A percentile compares a stretch with the other conserved stretches of the same genome.
phyloP scores from a whole-genome alignment of 2,797 vertebrate genomes.

The Tapirus indicus region DNA sequence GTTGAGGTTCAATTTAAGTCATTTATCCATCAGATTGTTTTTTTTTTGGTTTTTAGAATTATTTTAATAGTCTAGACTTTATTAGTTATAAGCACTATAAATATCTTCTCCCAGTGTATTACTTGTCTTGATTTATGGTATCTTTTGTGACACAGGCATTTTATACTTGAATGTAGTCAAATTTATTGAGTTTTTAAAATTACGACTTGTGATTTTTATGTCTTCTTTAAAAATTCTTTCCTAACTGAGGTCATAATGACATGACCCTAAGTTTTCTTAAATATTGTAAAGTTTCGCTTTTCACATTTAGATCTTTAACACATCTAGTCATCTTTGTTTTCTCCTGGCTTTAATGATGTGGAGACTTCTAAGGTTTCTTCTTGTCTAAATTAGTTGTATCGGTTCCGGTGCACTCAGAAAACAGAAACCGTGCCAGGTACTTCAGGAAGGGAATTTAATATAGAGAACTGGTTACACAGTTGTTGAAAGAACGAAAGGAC shows the following conservation, averaged over 20 bases:
- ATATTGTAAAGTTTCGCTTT: conserved; percentile 35
- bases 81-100: background rate
- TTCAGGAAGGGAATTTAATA: background rate
- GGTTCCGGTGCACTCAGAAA: background rate
- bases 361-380: background rate
- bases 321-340: conserved; percentile 34
- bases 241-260: background rate
- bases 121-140: background rate
- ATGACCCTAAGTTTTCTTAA: background rate
- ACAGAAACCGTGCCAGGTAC: background rate
- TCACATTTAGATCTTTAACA: background rate
- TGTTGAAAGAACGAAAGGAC: background rate
- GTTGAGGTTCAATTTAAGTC: background rate
- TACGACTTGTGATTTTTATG: background rate
- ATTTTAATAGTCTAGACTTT: background rate
- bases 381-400: conserved; percentile 24
- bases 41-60: background rate
- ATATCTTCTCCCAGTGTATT: background rate
- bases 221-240: conserved; percentile 31
- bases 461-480: background rate
- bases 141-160: background rate
- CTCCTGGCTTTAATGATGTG: background rate
- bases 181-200: conserved; percentile 7
- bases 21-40: background rate
- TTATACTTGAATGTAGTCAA: conserved; percentile 5